Base-by-base conservation (phyloP, 2,113 vertebrate species). In the Nannospalax galili region DNA sequence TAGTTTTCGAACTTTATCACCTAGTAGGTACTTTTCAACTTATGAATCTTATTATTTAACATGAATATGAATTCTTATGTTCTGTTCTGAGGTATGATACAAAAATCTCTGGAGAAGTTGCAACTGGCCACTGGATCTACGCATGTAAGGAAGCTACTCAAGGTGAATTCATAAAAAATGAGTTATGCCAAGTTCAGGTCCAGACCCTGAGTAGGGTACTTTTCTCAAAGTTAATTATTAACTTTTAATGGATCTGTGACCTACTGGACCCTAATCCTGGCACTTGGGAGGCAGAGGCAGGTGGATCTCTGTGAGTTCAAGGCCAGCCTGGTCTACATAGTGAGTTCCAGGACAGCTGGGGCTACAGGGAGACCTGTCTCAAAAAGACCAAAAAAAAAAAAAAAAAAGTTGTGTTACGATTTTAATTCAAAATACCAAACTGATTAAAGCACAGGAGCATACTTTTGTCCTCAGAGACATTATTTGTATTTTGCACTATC, bases 401-500 rank as follows among this genome's bases (percentile, higher is more conserved):
- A n/a, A n/a, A n/a, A n/a, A n/a, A n/a, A n/a, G n/a, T n/a, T 94
- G 60, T 65, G 28, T 32, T 82, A 88, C 20, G 74, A 67, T 67
- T 90, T 86, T 81, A 73, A 58, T 42, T 82, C 42, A 64, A 42
- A 87, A 73, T 58, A n/a, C 0, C 48, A 93, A 92, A 86, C 26
- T 67, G 62, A 75, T 80, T 82, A 79, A 94, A 94, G 48, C 32
- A 64, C 12, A 19, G 82, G 12, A 88, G 16, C 45, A 64, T 73
- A 90, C 20, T 85, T 94, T 62, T 80, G 28, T 12, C 60, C 60
- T 84, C 24, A 80, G 22, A 88, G 24, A 45, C 90, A 74, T 6
- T 84, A 80, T 75, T 96, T 94, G 2, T 72, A 93, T 86, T 96
- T 64, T 92, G 11, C n/a, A 90, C 60, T 69, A 90, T 52, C 12